Evolutionary conservation across 2,888 invertebrate genomes (phyloP), one percentile per base, ranked within the genome.

Genomic region (Napeogenes sylphis): DNA sequence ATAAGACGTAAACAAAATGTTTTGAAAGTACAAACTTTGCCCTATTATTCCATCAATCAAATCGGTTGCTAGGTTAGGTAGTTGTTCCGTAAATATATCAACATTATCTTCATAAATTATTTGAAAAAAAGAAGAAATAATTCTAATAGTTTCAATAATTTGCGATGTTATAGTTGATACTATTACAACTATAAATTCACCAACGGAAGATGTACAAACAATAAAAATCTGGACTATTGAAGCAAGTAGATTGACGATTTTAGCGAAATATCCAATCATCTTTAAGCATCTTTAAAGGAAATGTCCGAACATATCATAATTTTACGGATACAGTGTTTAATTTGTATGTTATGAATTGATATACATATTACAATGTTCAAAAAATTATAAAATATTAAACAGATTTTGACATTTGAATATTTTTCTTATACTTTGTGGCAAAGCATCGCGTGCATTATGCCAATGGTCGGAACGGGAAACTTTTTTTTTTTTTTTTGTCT

Each of bases 101-200:
- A 80, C 63, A 74, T 90, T 90, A 68, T 90, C 90, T 79, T 90
- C 90, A 66, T 90, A 90, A 8, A 90, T 77, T 65, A 90, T 86
- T 76, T 83, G 78, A 63, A 88, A 77, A 73, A 90, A 89, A 42
- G 76, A 56, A 45, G 73, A n/a, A 13, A 86, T 56, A 67, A 66
- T 80, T 64, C 72, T 64, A 12, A 81, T 60, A 59, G 77, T 71
- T 65, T 73, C 75, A 42, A 72, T 58, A 58, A 84, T 14, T 59
- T 77, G 35, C 59, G 76, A 73, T 33, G 73, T 73, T 55, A 81
- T 70, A 72, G 79, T 79, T 58, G 80, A 66, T 68, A 81, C 35
- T 47, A 76, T 59, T 55, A 81, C 68, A 58, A 89, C 81, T 67
- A 90, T 90, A 58, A 88, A 46, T 76, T 83, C 78, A 68, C 90